phyloP scores from a whole-genome alignment of 1,140 invertebrate genomes.

The Cydia splendana region DNA sequence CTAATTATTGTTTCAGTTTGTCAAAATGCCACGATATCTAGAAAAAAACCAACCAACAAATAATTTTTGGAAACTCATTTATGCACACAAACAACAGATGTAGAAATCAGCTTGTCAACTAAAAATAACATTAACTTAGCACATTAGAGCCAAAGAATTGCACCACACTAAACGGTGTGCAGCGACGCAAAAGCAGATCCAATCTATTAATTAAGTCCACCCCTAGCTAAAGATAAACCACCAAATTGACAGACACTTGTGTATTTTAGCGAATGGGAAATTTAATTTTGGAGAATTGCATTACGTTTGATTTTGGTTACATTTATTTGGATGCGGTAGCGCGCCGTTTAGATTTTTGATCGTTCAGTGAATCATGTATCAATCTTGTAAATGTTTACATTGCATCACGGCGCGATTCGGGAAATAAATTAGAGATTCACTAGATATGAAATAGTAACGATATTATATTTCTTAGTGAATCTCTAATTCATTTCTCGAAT shows the following conservation, averaged over 20 bases:
- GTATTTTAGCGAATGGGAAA: constrained; percentile 37
- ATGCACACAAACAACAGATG: constrained; percentile 8
- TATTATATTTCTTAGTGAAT: too few species aligned
- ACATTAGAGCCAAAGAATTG: constrained; percentile 22
- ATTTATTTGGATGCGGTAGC: constrained; percentile 4
- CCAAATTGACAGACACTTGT: constrained; percentile 44
- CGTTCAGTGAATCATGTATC: neutral
- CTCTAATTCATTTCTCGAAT: too few species aligned
- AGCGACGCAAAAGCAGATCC: constrained; percentile 36
- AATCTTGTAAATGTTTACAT: too few species aligned
- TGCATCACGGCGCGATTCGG: too few species aligned
- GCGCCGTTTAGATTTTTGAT: neutral
- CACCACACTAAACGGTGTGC: constrained; percentile 16
- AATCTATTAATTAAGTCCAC: constrained; percentile 49
- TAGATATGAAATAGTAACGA: too few species aligned
- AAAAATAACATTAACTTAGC: constrained; percentile 20
- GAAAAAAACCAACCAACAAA: too few species aligned
- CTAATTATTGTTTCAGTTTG: too few species aligned
- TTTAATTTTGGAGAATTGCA: constrained; percentile 49
- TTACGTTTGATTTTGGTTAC: constrained; percentile 32
- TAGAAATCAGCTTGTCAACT: neutral
- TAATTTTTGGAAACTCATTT: neutral
- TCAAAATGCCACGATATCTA: too few species aligned
- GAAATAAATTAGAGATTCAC: too few species aligned
- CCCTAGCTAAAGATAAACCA: constrained; percentile 24